These are phyloP conservation scores for Cyclargus thomasi DNA, from an alignment of 1,140 invertebrate species.

Conservation along the genomic window DNA sequence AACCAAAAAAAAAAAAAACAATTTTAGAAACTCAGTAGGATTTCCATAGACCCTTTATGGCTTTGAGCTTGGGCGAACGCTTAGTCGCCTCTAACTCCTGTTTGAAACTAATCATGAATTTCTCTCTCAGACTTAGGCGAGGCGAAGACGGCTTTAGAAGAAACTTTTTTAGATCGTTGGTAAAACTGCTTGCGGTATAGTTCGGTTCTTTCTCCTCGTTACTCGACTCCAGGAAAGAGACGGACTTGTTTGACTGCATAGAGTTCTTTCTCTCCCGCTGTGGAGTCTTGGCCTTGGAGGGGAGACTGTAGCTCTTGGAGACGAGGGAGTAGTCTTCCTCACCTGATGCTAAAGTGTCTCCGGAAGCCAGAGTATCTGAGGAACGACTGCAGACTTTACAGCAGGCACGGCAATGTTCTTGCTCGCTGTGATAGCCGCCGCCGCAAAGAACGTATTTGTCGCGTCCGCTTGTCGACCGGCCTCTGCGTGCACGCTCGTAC, in stretches of 20 bases:
- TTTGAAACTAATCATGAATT: slow-evolving; percentile 69
- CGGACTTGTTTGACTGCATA: slow-evolving; percentile 67
- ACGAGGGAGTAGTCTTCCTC: slow-evolving; percentile 60
- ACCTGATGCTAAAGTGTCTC: neutral
- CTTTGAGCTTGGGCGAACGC: slow-evolving; percentile 65
- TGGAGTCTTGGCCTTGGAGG: slow-evolving; percentile 26
- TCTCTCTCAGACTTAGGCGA: slow-evolving; percentile 64
- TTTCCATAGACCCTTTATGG: slow-evolving; percentile 73
- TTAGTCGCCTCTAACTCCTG: slow-evolving; percentile 61
- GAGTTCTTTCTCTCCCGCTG: slow-evolving; percentile 58
- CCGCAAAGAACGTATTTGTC: slow-evolving; percentile 55
- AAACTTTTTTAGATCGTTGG: slow-evolving; percentile 71
- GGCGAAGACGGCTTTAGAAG: slow-evolving; percentile 63
- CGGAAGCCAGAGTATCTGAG: slow-evolving; percentile 55
- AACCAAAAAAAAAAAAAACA: neutral
- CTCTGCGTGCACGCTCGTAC: slow-evolving; percentile 19
- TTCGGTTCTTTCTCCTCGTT: slow-evolving; percentile 64
- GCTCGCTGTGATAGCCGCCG: slow-evolving; percentile 52
- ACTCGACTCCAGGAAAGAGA: slow-evolving; percentile 67
- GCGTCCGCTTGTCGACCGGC: slow-evolving; percentile 21
- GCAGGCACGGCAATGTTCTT: slow-evolving; percentile 59
- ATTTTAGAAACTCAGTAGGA: slow-evolving; percentile 48
- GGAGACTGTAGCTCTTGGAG: slow-evolving; percentile 52
- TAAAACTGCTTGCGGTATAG: slow-evolving; percentile 71
- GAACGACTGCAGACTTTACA: slow-evolving; percentile 57